Conservation (phyloP, 2,113 vertebrate genomes). For the Aphelocoma coerulescens region DNA sequence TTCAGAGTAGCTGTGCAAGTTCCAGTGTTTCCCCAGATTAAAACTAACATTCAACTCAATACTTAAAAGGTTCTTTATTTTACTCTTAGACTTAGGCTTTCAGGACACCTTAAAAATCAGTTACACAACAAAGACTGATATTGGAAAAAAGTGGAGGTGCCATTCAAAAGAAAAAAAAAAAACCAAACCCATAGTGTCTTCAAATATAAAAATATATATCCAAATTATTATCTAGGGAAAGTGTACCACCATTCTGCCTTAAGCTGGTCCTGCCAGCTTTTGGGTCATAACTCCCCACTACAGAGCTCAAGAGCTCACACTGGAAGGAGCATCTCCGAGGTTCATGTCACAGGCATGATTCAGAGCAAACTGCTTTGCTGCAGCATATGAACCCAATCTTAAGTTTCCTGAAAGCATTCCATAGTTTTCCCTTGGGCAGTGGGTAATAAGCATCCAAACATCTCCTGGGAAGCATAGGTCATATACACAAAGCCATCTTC, state of each 20-base stretch:
- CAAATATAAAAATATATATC: conserved; percentile 55
- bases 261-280: conserved; percentile 56
- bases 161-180: not conserved
- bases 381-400: not conserved
- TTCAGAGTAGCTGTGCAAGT: not conserved
- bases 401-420: conserved; percentile 6
- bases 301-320: not conserved
- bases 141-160: not conserved
- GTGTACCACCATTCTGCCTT: conserved; percentile 3
- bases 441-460: conserved; percentile 76
- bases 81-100: not conserved
- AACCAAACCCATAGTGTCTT: not conserved
- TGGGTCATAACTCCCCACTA: conserved; percentile 24
- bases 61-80: conserved; percentile 59
- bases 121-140: not conserved
- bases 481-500: conserved; percentile 93
- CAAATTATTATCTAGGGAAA: not conserved
- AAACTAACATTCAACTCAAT: not conserved
- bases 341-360: not conserved
- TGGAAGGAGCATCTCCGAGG: conserved; percentile 10
- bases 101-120: conserved; percentile 30
- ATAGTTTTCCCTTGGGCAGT: not conserved
- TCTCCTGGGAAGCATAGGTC: conserved; percentile 93
- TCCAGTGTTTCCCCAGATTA: not conserved
- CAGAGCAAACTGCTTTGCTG: not conserved